phyloP scores from a whole-genome alignment of 2,797 vertebrate genomes.

The Sebastolobus alascanus region DNA sequence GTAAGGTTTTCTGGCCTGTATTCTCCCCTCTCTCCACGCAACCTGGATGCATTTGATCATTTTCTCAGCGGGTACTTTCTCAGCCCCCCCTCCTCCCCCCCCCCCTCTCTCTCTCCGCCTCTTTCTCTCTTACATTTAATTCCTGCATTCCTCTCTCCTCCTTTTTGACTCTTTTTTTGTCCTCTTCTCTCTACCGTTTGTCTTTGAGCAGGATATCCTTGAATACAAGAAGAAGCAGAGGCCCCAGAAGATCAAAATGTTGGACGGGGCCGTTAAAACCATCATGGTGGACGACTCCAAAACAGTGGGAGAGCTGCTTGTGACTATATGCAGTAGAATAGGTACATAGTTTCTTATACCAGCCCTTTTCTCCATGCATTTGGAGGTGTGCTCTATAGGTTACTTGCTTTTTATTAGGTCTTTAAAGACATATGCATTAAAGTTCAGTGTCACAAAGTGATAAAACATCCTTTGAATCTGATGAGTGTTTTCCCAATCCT shows the following conservation, averaged over 20 bases:
- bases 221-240: constrained; percentile 99
- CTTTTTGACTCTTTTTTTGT: background rate
- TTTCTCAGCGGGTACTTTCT: constrained; percentile 40
- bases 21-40: constrained; percentile 53
- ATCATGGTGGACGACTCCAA: constrained; percentile 99
- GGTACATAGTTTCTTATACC: constrained; percentile 77
- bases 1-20: constrained; percentile 72
- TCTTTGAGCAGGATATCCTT: constrained; percentile 89
- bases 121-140: constrained; percentile 3
- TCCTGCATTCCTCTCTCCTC: constrained; percentile 15
- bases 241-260: constrained; percentile 98
- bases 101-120: background rate
- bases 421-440: background rate
- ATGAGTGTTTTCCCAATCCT: background rate
- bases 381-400: background rate
- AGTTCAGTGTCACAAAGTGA: background rate
- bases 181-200: constrained; percentile 15
- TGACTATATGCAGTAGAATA: constrained; percentile 99
- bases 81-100: background rate
- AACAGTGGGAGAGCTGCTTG: constrained; percentile 97
- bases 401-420: background rate
- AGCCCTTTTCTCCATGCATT: background rate
- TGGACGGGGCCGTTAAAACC: constrained; percentile 97
- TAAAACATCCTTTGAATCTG: background rate
- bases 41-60: constrained; percentile 67